Evolutionary conservation across 2,888 invertebrate species (phyloP).

Genomic region (Trachelus tabidus): DNA sequence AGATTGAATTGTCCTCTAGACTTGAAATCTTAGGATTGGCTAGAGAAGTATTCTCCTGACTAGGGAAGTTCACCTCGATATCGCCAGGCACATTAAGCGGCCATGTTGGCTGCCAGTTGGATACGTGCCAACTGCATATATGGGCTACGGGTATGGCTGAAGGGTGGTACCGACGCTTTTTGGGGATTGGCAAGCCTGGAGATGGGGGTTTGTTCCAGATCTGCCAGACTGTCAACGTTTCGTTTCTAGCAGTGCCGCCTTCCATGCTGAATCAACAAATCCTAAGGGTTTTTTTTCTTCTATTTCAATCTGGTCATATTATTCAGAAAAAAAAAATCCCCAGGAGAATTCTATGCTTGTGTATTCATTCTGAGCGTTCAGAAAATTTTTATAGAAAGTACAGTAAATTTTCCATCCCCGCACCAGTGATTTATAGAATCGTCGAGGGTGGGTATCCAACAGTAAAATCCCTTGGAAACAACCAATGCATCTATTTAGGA

Average conservation of each 20-base stretch:
- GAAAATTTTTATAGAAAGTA: background rate
- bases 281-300: constrained; percentile 17
- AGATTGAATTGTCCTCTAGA: background rate
- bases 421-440: background rate
- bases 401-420: background rate
- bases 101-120: constrained; percentile 28
- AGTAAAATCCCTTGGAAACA: too few species aligned
- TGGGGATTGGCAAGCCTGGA: background rate
- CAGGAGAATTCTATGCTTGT: background rate
- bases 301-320: constrained; percentile 10
- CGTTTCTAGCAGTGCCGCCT: constrained; percentile 17
- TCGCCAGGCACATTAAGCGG: constrained; percentile 3
- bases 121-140: constrained; percentile 17
- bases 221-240: constrained; percentile 35
- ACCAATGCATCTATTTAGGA: background rate
- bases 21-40: background rate
- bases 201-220: constrained; percentile 27
- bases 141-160: background rate
- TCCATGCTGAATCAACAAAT: constrained; percentile 29
- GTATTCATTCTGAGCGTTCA: background rate
- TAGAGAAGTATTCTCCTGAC: background rate
- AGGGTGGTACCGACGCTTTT: background rate
- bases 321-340: constrained; percentile 20
- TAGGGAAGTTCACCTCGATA: background rate
- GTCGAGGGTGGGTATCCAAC: background rate